phyloP scores from a whole-genome alignment of 2,113 vertebrate species.

The Dicaeum eximium region DNA sequence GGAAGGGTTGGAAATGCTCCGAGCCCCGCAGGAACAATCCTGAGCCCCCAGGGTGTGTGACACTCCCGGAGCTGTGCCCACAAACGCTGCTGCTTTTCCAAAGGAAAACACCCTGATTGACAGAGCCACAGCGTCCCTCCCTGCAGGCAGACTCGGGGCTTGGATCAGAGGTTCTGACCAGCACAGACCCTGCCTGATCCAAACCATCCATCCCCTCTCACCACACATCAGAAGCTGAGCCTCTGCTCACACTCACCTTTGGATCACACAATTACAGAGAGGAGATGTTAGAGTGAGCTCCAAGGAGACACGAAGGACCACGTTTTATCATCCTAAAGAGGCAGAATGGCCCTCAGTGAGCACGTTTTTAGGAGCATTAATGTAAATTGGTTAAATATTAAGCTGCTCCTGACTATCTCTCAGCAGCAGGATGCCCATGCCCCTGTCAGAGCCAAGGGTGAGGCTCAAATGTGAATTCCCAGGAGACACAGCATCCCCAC shows the following conservation, averaged over 20 bases:
- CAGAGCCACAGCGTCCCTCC: background rate
- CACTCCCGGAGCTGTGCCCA: rapidly evolving
- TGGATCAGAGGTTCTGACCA: background rate
- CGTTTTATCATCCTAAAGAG: background rate
- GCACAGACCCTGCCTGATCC: background rate
- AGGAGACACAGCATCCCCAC: rapidly evolving
- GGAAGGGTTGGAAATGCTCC: background rate
- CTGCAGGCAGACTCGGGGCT: rapidly evolving
- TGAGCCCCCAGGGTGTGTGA: rapidly evolving
- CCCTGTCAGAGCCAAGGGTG: background rate
- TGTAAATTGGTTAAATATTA: background rate
- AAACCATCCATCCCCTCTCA: rapidly evolving
- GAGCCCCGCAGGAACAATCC: rapidly evolving
- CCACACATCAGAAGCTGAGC: background rate
- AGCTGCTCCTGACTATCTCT: background rate
- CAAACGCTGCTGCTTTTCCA: background rate
- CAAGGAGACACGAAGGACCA: background rate
- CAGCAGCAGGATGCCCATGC: background rate
- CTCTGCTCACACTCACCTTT: background rate
- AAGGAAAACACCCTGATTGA: rapidly evolving
- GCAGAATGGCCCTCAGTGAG: background rate
- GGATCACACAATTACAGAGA: too few species aligned
- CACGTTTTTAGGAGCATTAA: background rate
- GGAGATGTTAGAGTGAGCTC: background rate
- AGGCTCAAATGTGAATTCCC: background rate